Conservation (phyloP, 2,888 invertebrate genomes). For the Taphrorychus bicolor region DNA sequence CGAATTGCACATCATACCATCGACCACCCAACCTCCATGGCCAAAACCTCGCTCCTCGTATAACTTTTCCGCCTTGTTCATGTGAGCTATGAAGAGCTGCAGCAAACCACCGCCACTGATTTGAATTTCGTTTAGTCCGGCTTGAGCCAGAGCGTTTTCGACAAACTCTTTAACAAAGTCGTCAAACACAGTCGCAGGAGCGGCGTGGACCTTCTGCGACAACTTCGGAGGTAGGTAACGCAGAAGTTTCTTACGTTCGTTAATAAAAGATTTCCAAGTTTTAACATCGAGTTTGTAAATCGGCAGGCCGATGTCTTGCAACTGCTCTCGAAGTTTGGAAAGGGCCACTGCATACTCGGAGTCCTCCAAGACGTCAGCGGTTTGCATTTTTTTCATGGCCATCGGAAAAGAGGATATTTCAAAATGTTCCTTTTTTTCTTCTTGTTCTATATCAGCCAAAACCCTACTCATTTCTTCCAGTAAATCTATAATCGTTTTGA, state of each 20-base stretch:
- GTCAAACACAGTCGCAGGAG: slow-evolving; percentile 57
- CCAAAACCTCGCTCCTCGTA: slow-evolving; percentile 53
- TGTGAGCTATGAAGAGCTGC: slow-evolving; percentile 56
- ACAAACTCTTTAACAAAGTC: slow-evolving; percentile 62
- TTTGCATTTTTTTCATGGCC: slow-evolving; percentile 43
- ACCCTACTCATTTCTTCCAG: slow-evolving; percentile 38
- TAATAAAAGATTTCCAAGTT: slow-evolving; percentile 34
- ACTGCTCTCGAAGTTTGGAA: slow-evolving; percentile 35
- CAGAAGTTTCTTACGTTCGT: slow-evolving; percentile 43
- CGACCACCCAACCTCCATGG: slow-evolving; percentile 67
- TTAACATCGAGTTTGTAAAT: slow-evolving; percentile 17
- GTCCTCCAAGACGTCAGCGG: slow-evolving; percentile 40
- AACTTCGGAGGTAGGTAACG: slow-evolving; percentile 44
- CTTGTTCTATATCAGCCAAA: slow-evolving; percentile 36
- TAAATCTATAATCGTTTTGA: slow-evolving; percentile 33
- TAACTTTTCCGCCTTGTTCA: slow-evolving; percentile 58
- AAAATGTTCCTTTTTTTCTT: slow-evolving; percentile 40
- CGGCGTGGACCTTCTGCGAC: slow-evolving; percentile 45
- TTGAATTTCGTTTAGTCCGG: slow-evolving; percentile 58
- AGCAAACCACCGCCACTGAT: slow-evolving; percentile 61
- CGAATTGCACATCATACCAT: slow-evolving; percentile 64
- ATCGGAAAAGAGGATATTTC: slow-evolving; percentile 52
- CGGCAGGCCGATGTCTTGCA: slow-evolving; percentile 39
- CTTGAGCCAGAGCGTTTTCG: slow-evolving; percentile 58
- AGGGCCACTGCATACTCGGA: slow-evolving; percentile 42